These are phyloP conservation scores for Pseudorectes ferrugineus DNA, from an alignment of 2,113 vertebrate species.

Conservation along the genomic window DNA sequence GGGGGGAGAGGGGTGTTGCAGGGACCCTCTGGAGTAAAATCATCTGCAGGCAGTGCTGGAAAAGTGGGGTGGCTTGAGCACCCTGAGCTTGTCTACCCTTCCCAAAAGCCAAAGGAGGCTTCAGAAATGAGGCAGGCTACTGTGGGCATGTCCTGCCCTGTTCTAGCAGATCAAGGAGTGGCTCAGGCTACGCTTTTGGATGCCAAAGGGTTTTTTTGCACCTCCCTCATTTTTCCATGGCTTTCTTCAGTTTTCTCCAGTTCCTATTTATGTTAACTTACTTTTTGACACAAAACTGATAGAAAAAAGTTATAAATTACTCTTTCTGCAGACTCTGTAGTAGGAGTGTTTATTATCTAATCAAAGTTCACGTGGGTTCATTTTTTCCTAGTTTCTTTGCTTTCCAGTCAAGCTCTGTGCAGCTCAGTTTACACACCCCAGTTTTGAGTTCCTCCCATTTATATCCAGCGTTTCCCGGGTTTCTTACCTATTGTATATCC, in stretches of 20 bases:
- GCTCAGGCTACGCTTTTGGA: neutral
- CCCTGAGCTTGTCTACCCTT: neutral
- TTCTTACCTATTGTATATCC: neutral
- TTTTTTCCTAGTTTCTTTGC: neutral
- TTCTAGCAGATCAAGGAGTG: neutral
- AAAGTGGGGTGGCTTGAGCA: neutral
- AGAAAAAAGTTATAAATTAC: neutral
- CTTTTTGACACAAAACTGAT: neutral
- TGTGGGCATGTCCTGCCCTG: neutral
- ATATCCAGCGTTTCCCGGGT: neutral
- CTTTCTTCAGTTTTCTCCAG: neutral
- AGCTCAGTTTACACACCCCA: neutral
- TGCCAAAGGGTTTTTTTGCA: too few relatives aligned
- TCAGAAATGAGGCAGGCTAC: fast-evolving
- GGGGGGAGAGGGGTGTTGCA: neutral
- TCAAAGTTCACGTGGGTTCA: neutral
- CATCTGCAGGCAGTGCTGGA: fast-evolving
- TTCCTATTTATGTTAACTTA: neutral
- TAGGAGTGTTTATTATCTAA: neutral
- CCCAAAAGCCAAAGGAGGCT: neutral
- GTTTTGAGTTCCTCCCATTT: constrained; percentile 8
- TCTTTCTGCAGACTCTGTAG: neutral
- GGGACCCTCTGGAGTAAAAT: neutral
- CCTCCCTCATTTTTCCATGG: neutral
- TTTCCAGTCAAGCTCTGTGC: neutral